Base-by-base conservation (phyloP, 1,140 invertebrate species). In the Bradysia coprophila region DNA sequence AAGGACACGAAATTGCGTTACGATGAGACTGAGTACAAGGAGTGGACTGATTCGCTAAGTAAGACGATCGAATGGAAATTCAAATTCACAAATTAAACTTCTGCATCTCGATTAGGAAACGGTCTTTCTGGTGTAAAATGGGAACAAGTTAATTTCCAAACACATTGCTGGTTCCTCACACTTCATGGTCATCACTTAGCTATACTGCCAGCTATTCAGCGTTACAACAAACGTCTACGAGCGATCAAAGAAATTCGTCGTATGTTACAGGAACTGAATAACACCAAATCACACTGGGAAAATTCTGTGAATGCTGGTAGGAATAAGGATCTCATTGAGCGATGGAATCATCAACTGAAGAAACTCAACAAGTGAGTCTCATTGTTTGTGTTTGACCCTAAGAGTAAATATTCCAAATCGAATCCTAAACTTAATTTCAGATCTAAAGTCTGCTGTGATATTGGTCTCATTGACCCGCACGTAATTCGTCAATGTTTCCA, bases 141-240 rank as follows among this genome's bases (percentile, higher is more conserved):
- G 33, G 9, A 36, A 36, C 10, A 15, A n/a, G 15, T 15, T 16
- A 95, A 92, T 54, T 97, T 98, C 63, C 80, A 86, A 21, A 96
- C 92, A 0, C 85, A 94, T 49, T 96, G 92, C 57, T 97, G 93
- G 85, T 96, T 94, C 62, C 64, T 97, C 21, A 95, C 92, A 0
- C 66, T 97, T 11, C 86, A 93, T 56, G 85, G 81, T 55, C 89
- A 96, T 64, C 89, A 96, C 57, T 68, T 97, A 32, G 80, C 86
- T 20, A 69, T 95, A 21, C 66, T 94, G 45, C 91, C 93, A 3
- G 78, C 84, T 2, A 69, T 91, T 16, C 79, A 88, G 53, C 87
- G 85, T 40, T 90, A 96, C 57, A 82, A 88, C 51, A 68, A 85
- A 44, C 73, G 85, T 45, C 62, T 78, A 43, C 72, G 89, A 44